Conservation (phyloP, 2,113 vertebrate species). For the Solea senegalensis region DNA sequence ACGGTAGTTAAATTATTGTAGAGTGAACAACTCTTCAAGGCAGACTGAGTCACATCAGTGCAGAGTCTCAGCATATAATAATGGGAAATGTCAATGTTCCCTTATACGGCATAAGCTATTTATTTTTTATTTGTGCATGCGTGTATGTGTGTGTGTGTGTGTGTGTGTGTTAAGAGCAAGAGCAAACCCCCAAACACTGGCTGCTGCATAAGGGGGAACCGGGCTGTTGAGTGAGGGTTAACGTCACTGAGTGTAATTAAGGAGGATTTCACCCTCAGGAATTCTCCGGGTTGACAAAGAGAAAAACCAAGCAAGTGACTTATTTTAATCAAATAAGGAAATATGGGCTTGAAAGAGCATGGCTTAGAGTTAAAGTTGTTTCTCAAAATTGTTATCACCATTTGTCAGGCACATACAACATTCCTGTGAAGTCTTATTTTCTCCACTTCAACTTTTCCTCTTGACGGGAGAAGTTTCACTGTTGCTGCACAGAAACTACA, state of each 20-base stretch:
- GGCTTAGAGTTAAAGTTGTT: slow-evolving; percentile 69
- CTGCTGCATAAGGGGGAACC: slow-evolving; percentile 19
- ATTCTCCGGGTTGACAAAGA: slow-evolving; percentile 47
- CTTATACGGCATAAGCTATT: too few species aligned
- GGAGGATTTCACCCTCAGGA: slow-evolving; percentile 58
- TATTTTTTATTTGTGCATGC: not conserved
- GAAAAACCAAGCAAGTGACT: slow-evolving; percentile 62
- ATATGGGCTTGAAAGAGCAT: slow-evolving; percentile 63
- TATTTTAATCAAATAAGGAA: slow-evolving; percentile 67
- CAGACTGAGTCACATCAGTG: too few species aligned
- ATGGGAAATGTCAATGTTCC: too few species aligned
- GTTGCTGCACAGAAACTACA: slow-evolving; percentile 10
- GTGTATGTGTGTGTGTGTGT: not conserved
- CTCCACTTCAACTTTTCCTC: slow-evolving; percentile 27
- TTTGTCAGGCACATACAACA: slow-evolving; percentile 64
- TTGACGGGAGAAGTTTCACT: slow-evolving; percentile 17
- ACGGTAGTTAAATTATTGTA: not conserved
- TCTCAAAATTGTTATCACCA: slow-evolving; percentile 63
- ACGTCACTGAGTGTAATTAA: slow-evolving; percentile 69
- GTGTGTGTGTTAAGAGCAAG: not conserved
- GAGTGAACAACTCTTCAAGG: too few species aligned
- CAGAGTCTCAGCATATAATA: too few species aligned
- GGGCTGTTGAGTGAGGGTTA: slow-evolving; percentile 36
- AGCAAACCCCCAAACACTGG: slow-evolving; percentile 8
- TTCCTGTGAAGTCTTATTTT: slow-evolving; percentile 51